Evolutionary conservation across 2,888 invertebrate species (phyloP).

Genomic region (Gandaritis pyraliata): DNA sequence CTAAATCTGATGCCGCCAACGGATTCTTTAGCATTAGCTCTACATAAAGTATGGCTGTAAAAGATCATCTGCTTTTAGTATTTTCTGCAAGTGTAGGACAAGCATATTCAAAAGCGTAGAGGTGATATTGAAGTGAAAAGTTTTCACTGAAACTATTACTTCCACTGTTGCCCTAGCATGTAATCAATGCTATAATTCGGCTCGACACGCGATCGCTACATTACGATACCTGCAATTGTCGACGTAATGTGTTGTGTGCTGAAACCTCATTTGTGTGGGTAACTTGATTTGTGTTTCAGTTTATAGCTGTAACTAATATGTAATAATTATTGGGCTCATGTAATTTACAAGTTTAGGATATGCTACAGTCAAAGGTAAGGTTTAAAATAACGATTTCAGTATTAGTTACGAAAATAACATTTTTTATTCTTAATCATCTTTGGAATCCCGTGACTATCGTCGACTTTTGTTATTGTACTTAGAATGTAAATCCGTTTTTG

Average conservation of each 20-base stretch:
- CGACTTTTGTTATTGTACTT: too few species aligned
- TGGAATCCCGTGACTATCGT: too few species aligned
- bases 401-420: too few species aligned
- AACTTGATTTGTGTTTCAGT: constrained; percentile 42
- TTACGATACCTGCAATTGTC: constrained; percentile 56
- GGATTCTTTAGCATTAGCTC: too few species aligned
- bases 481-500: too few species aligned
- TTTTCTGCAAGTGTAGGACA: not conserved
- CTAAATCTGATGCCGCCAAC: too few species aligned
- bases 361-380: too few species aligned
- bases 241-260: constrained; percentile 47
- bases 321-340: constrained; percentile 32
- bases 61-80: not conserved
- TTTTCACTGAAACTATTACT: constrained; percentile 5
- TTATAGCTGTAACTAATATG: constrained; percentile 38
- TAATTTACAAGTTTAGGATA: not conserved
- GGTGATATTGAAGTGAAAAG: constrained; percentile 9
- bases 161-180: constrained; percentile 18
- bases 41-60: too few species aligned
- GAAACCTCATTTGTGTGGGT: constrained; percentile 41
- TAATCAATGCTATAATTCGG: constrained; percentile 63
- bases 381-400: too few species aligned
- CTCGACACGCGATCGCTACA: constrained; percentile 66
- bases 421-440: too few species aligned
- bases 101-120: not conserved